Conservation (phyloP, 2,797 vertebrate species). For the Austrolebias charrua region DNA sequence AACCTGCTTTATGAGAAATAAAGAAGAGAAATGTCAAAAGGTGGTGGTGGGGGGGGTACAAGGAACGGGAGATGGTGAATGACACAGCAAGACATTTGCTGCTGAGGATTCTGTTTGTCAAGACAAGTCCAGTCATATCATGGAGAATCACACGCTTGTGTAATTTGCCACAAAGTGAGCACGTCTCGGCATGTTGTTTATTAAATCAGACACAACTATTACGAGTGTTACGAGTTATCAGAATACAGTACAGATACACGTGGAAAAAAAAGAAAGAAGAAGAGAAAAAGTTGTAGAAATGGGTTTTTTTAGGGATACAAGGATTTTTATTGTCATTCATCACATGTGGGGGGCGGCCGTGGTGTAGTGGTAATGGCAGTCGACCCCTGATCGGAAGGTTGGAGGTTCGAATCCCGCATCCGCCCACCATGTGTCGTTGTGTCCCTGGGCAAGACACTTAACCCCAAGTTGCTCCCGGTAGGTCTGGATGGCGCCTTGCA, state of each 20-base stretch:
- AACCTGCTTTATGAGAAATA: slow-evolving; percentile 48
- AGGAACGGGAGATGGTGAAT: slow-evolving; percentile 3
- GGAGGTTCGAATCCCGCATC: no score
- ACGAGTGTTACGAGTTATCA: background rate
- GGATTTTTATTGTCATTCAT: no score
- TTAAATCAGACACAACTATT: slow-evolving; percentile 19
- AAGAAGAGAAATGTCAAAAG: slow-evolving; percentile 27
- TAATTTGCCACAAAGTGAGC: background rate
- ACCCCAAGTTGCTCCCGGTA: no score
- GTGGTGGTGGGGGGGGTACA: background rate
- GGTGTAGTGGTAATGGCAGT: no score
- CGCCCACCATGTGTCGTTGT: no score
- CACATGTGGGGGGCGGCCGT: no score
- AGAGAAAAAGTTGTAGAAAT: no score
- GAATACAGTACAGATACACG: slow-evolving; percentile 11
- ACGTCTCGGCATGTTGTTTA: slow-evolving; percentile 8
- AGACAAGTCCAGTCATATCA: slow-evolving; percentile 50
- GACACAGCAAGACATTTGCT: slow-evolving; percentile 25
- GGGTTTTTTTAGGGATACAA: no score
- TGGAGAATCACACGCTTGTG: slow-evolving; percentile 26
- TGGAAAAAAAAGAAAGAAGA: background rate
- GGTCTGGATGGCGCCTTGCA: no score
- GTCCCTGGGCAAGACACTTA: no score
- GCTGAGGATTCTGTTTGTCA: slow-evolving; percentile 39
- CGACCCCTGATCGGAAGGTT: no score